Conservation (phyloP, 2,113 vertebrate species). For the Misgurnus mizolepis region DNA sequence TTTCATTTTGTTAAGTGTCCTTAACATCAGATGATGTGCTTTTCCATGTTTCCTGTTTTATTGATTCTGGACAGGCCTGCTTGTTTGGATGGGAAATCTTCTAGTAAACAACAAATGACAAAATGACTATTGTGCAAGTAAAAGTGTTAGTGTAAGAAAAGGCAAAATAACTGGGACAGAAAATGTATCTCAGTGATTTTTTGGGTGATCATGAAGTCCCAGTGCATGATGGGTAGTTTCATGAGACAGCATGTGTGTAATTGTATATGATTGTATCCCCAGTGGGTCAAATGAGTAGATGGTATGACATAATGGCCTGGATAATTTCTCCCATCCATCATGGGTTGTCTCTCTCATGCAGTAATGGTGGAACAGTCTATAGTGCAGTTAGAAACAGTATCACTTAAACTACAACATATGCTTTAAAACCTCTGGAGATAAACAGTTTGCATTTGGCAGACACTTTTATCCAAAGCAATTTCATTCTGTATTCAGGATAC, state of each 20-base stretch:
- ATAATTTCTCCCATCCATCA: constrained; percentile 33
- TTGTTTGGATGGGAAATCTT: constrained; percentile 1
- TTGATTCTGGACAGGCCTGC: constrained; percentile 20
- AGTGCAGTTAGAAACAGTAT: constrained; percentile 17
- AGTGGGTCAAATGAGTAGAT: constrained; percentile 18
- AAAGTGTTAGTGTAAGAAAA: neutral
- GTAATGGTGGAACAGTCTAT: neutral
- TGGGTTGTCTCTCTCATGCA: constrained; percentile 3
- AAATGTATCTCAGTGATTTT: neutral
- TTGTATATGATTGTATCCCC: constrained; percentile 3
- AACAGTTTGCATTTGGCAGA: neutral
- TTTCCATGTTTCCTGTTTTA: constrained; percentile 21
- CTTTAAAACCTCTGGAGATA: constrained; percentile 3
- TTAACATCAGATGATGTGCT: constrained; percentile 3
- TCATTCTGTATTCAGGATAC: too few relatives aligned
- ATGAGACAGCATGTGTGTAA: neutral
- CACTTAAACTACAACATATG: constrained; percentile 30
- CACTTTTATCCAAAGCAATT: too few relatives aligned
- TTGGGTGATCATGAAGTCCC: neutral
- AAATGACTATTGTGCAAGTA: neutral
- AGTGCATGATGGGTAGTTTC: constrained; percentile 11
- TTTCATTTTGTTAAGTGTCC: constrained; percentile 32
- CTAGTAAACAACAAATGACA: constrained; percentile 21
- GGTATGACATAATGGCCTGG: constrained; percentile 25
- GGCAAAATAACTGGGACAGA: neutral